Evolutionary conservation across 2,797 vertebrate species (phyloP), one percentile per base, ranked within the genome.

Genomic region (Hypotaenidia okinawae): DNA sequence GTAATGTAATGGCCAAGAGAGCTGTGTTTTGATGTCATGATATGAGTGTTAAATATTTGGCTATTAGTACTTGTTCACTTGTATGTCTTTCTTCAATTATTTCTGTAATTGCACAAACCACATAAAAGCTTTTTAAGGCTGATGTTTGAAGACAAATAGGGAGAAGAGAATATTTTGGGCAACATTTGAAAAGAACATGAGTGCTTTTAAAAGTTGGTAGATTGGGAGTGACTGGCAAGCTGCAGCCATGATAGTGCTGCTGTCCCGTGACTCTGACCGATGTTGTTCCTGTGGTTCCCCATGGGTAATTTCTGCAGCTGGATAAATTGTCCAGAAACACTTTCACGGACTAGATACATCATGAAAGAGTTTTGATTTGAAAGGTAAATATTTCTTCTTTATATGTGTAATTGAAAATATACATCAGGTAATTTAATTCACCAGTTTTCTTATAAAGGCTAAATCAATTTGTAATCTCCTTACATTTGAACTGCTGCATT

Each of bases 1-100:
- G 98, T 99, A 94, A 98, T 98, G 98, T 99, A 93, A 89, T 10
- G 6, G 57, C 35, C 54, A 72, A 63, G 23, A 19, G 16, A 74
- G 24, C 12, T 19, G 43, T 70, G 49, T 66, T 59, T 83, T 61
- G 49, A 32, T 24, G 9, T 54, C 27, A 39, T 43, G 33, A 62
- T 64, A 69, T 3, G 8, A 10, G 23, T 47, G 27, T 55, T 83
- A 73, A 81, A 41, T 58, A 74, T 70, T 70, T 81, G 35, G 54
- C 17, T 76, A 4, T 43, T 74, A 76, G 63, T 30, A 82, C 7
- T 43, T 32, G 6, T 16, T 76, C 11, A 35, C 23, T 45, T 22
- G 3, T 33, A 23, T 63, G 28, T 4, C 41, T 72, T 43, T 75
- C 16, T 76, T 77, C 11, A 47, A 5, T 76, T 73, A 57, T 35